A percentile compares a stretch with the other conserved stretches of the same genome.
Conservation (phyloP, 2,888 invertebrate species). For the Pediacus dermestoides region DNA sequence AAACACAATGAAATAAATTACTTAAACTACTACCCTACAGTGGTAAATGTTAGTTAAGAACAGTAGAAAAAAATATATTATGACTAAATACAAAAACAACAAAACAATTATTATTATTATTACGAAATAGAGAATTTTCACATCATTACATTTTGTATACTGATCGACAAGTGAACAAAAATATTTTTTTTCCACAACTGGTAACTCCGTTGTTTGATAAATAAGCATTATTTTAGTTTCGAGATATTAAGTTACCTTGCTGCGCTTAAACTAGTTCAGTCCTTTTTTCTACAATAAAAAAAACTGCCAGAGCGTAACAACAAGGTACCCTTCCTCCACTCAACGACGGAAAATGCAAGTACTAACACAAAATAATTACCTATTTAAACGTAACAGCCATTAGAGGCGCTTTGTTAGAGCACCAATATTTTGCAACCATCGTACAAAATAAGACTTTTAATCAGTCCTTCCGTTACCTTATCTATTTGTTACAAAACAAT, state of each 20-base stretch:
- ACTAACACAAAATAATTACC: too few relatives aligned
- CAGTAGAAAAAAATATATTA: constrained; percentile 10
- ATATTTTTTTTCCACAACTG: constrained; percentile 19
- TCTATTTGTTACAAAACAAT: constrained; percentile 3
- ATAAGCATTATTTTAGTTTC: constrained; percentile 30
- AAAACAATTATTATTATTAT: constrained; percentile 20
- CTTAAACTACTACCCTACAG: constrained; percentile 17
- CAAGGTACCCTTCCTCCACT: too few relatives aligned
- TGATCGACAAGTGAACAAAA: constrained; percentile 20
- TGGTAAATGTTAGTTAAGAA: constrained; percentile 25
- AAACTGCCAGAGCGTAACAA: too few relatives aligned
- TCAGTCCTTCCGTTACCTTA: constrained; percentile 8
- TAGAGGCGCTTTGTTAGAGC: constrained; percentile 8
- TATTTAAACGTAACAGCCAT: constrained; percentile 11
- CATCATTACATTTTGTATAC: constrained; percentile 17
- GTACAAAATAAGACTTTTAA: constrained; percentile 6
- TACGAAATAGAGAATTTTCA: constrained; percentile 28
- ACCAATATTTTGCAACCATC: constrained; percentile 9
- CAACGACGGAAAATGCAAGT: too few relatives aligned
- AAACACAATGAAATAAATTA: constrained; percentile 37
- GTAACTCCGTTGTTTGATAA: constrained; percentile 41
- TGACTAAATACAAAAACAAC: constrained; percentile 7
- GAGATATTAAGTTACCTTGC: too few relatives aligned
- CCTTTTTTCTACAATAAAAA: too few relatives aligned
- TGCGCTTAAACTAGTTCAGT: too few relatives aligned